Base-by-base conservation (phyloP, 2,888 invertebrate genomes). In the Pherbina coryleti region DNA sequence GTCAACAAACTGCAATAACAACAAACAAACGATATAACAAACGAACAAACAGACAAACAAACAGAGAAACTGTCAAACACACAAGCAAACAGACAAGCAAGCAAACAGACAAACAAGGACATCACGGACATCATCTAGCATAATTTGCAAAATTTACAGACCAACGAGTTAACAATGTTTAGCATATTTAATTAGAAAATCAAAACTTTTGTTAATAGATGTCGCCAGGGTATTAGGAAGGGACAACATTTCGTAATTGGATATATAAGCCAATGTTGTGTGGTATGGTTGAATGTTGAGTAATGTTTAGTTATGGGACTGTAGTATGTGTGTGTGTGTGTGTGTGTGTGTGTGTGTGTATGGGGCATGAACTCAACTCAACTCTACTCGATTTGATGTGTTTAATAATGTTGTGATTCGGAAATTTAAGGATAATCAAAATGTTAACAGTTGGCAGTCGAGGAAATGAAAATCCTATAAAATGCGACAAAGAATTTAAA, bases 141-240 rank as follows among this genome's bases (percentile, higher is more conserved):
- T n/a, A 64, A 3, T 19, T 44, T 44, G 44, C 44, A 19, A 55
- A 55, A n/a, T 55, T 8, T 19, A 19, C 19, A 7, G 55, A 55
- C 55, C 55, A 19, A 22, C 7, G 55, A n/a, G 19, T 55, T 19
- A n/a, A 19, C 19, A n/a, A 5, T 11, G 55, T 22, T 55, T n/a
- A 55, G 55, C 55, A 55, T 55, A 19, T 55, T n/a, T 22, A 55
- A 55, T 55, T 55, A 55, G 55, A 55, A 55, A 55, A 55, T 55
- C 55, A 55, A 55, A 55, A 55, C 22, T 19, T 55, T 55, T 55
- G 55, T 55, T 55, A 55, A 55, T 55, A 22, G 55, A 55, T 22
- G 19, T 19, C 55, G 55, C 22, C 55, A 19, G n/a, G 19, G 55
- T 19, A 55, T 19, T 55, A 55, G 19, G 44, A 44, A 44, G 44